Evolutionary conservation across 2,888 invertebrate genomes (phyloP), one percentile per base, ranked within the genome.

Genomic region (Pteria penguin): DNA sequence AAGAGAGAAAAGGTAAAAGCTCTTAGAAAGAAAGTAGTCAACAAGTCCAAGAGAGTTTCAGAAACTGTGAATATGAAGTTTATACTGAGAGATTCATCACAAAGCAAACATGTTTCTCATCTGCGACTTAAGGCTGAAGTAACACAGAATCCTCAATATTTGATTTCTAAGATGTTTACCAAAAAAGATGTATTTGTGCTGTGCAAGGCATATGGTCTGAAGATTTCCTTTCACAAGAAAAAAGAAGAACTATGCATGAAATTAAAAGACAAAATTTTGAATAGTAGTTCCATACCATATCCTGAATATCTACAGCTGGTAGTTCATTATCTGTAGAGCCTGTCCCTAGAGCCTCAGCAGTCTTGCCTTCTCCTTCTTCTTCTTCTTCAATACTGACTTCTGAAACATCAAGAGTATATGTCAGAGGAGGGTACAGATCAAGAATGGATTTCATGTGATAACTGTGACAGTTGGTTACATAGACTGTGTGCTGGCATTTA

Each of bases 61-160:
- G 31, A 69, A 27, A 22, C 61, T 27, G 55, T 70, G 22, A 61
- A 61, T 61, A 70, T 70, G 61, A 55, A 70, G 8, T 70, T 45
- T 31, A 33, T 70, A 29, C 31, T 22, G 22, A 33, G 61, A 4
- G 45, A 45, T 45, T 45, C 1, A 45, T 45, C 45, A 45, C 45
- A 45, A 8, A 1, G 45, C 18, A 45, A 45, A 45, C 45, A 45
- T 45, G 45, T 45, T 45, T 45, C 45, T 14, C 45, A 45, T 45
- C 45, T 45, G 45, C 45, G 45, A 45, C 45, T 45, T 45, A 45
- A 45, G 45, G 45, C 45, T 45, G 45, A 45, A 45, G 45, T 45
- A 45, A 45, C 45, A 45, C 45, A 45, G 45, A 45, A 45, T 45
- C 45, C 45, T 45, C 1, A 45, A 45, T 45, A 45, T 45, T 1